Conservation (phyloP, 92 coral and sea anemone species). For the Porites cylindrica region DNA sequence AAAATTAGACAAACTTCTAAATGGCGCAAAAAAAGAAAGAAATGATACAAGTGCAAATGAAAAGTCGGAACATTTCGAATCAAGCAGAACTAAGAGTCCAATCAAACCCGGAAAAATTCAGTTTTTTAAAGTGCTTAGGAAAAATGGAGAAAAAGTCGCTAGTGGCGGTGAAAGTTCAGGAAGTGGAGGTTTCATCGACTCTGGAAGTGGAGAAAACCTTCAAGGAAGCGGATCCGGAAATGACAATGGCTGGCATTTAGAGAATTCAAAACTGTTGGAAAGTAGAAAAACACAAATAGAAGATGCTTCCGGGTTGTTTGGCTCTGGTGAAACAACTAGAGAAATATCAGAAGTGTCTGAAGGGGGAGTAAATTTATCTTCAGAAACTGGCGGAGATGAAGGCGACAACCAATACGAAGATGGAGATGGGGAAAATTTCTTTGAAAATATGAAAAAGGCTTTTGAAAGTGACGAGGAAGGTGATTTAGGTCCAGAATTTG, state of each 20-base stretch:
- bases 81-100: neutral
- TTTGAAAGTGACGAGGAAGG: neutral
- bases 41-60: neutral
- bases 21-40: neutral
- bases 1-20: neutral
- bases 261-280: neutral
- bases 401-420: slow-evolving; percentile 14
- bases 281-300: neutral
- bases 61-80: neutral
- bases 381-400: neutral
- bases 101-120: neutral
- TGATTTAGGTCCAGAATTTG: slow-evolving; percentile 22
- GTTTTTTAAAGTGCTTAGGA: slow-evolving; percentile 11
- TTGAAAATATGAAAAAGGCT: slow-evolving; percentile 10
- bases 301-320: neutral
- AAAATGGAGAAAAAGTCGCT: neutral
- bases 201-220: slow-evolving; percentile 23
- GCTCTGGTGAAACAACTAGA: neutral
- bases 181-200: slow-evolving; percentile 11
- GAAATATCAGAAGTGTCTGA: neutral
- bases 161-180: slow-evolving; percentile 30
- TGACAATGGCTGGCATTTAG: neutral
- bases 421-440: slow-evolving; percentile 29
- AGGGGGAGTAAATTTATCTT: neutral
- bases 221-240: slow-evolving; percentile 9